A percentile compares a stretch with the other conserved stretches of the same genome.
Evolutionary conservation across 2,888 invertebrate species (phyloP).

Genomic region (Capitulum mitella): DNA sequence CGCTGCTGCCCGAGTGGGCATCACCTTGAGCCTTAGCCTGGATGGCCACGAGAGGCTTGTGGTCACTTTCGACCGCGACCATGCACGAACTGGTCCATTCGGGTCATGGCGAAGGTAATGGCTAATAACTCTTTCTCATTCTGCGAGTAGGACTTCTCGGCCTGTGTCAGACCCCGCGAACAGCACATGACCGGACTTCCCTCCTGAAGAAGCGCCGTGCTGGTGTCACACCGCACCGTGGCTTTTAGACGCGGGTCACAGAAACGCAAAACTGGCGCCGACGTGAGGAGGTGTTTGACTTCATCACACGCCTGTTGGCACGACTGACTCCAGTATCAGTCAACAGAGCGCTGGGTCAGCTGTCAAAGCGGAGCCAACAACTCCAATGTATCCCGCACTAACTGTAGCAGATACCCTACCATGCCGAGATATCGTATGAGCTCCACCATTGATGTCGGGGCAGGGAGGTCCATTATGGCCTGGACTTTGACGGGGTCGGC

Average conservation of each 20-base stretch:
- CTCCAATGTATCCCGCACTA: not conserved
- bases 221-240: not conserved
- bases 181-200: not conserved
- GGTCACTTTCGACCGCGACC: not conserved
- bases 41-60: not conserved
- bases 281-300: not conserved
- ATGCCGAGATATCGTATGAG: not conserved
- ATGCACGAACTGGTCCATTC: not conserved
- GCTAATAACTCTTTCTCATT: not conserved
- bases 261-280: not conserved
- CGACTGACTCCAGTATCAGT: not conserved
- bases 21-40: not conserved
- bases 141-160: not conserved
- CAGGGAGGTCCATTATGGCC: not conserved
- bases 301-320: not conserved
- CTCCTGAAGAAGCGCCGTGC: not conserved
- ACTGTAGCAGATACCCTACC: not conserved
- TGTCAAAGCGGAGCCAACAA: not conserved
- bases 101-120: not conserved
- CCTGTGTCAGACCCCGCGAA: not conserved
- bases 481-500: not conserved
- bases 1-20: not conserved
- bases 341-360: not conserved
- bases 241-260: not conserved
- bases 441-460: not conserved